Percentiles rank a stretch among this genome's conserved stretches.
Evolutionary conservation across 2,888 invertebrate species (phyloP).

Genomic region (Argynnis bischoffii): DNA sequence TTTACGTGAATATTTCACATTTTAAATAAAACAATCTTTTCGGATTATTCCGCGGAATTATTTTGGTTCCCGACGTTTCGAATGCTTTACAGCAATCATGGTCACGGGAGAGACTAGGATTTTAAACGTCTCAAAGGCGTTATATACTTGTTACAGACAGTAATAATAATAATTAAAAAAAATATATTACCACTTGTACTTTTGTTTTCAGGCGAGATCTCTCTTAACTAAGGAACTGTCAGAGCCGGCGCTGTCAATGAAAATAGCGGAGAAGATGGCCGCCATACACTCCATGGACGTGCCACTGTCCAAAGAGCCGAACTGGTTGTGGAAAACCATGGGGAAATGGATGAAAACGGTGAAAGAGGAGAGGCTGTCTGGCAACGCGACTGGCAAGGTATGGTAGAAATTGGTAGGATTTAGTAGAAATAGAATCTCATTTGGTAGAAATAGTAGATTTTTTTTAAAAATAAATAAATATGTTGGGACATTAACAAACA

Average conservation of each 20-base stretch:
- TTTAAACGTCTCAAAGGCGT: too few species aligned
- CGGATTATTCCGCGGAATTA: too few species aligned
- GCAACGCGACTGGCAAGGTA: slow-evolving; percentile 53
- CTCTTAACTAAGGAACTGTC: slow-evolving; percentile 91
- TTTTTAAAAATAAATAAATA: too few species aligned
- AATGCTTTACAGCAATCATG: too few species aligned
- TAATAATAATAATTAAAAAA: too few species aligned
- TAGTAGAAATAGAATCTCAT: too few species aligned
- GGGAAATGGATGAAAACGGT: slow-evolving; percentile 87
- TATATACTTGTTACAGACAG: too few species aligned
- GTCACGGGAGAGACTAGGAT: too few species aligned
- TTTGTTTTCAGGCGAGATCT: slow-evolving; percentile 88
- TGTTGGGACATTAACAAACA: too few species aligned
- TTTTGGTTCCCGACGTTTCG: too few species aligned
- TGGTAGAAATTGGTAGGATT: not conserved
- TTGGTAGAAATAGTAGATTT: not conserved
- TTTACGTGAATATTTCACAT: too few species aligned
- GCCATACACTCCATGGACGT: slow-evolving; percentile 96
- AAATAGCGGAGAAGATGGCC: slow-evolving; percentile 97
- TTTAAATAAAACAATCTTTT: too few species aligned
- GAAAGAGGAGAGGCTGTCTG: slow-evolving; percentile 55
- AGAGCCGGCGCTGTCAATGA: slow-evolving; percentile 89
- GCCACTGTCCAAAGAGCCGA: slow-evolving; percentile 97
- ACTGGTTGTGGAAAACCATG: slow-evolving; percentile 97
- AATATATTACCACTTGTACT: not conserved